Conservation (phyloP, 1,140 invertebrate species). For the Musca vetustissima region DNA sequence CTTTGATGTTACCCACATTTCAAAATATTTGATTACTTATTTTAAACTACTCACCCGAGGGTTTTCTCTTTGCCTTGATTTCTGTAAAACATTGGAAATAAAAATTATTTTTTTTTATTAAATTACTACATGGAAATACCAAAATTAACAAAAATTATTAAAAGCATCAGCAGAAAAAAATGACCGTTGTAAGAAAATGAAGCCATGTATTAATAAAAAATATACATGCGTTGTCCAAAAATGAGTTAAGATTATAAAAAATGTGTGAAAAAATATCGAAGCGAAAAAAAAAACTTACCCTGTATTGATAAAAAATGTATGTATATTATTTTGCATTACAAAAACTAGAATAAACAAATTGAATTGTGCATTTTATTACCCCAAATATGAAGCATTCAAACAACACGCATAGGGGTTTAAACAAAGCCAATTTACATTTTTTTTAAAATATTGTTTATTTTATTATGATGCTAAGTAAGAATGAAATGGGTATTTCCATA, state of each 20-base stretch:
- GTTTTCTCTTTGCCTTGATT: constrained; percentile 73
- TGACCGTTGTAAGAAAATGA: background rate
- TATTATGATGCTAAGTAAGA: too few relatives aligned
- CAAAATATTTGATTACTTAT: too few relatives aligned
- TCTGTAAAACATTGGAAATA: constrained; percentile 61
- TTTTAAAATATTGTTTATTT: background rate
- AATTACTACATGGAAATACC: constrained; percentile 6
- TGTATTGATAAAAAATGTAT: background rate
- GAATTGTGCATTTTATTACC: background rate
- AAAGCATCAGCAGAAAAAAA: constrained; percentile 10
- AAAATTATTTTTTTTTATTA: too few relatives aligned
- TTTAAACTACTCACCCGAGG: constrained; percentile 61
- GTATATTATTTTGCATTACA: background rate
- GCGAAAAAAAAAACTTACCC: constrained; percentile 11
- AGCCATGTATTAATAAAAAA: background rate
- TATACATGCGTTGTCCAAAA: constrained; percentile 8
- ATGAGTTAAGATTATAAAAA: background rate
- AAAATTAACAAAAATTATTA: background rate
- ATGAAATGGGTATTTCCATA: too few relatives aligned
- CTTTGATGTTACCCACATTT: too few relatives aligned
- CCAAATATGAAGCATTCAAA: background rate
- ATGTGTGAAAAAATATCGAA: background rate
- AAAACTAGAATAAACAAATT: background rate
- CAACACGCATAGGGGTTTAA: background rate
- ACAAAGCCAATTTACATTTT: background rate